Evolutionary conservation across 2,113 vertebrate genomes (phyloP).

Genomic region (Podilymbus podiceps): DNA sequence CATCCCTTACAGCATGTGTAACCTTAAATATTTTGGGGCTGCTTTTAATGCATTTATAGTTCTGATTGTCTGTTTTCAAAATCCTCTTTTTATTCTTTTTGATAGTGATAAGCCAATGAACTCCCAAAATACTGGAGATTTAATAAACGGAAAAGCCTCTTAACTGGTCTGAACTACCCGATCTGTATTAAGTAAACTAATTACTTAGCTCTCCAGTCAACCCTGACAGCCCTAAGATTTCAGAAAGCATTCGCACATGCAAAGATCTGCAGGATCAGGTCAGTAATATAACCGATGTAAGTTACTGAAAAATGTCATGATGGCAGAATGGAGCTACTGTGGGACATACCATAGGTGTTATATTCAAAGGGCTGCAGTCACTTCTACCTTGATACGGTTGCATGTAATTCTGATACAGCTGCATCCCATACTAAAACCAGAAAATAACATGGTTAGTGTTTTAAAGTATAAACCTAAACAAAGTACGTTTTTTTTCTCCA

Average conservation of each 20-base stretch:
- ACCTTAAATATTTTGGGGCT: neutral
- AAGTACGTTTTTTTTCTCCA: neutral
- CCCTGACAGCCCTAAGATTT: neutral
- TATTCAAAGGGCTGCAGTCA: conserved; percentile 77
- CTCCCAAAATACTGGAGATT: neutral
- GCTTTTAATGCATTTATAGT: neutral
- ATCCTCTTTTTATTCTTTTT: neutral
- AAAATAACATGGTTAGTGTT: conserved; percentile 44
- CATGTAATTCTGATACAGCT: conserved; percentile 94
- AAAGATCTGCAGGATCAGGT: neutral
- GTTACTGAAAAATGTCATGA: neutral
- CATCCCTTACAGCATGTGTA: neutral
- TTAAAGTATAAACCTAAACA: neutral
- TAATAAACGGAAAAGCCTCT: neutral
- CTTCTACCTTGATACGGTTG: conserved; percentile 87
- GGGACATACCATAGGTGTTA: conserved; percentile 88
- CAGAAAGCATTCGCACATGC: neutral
- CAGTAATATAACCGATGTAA: neutral
- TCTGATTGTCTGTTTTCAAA: neutral
- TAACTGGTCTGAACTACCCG: neutral
- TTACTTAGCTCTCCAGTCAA: neutral
- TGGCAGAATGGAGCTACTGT: neutral
- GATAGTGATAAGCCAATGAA: neutral
- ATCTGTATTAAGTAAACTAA: neutral
- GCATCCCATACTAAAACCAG: conserved; percentile 89